A percentile compares a stretch with the other conserved stretches of the same genome.
These are phyloP conservation scores for Salvator merianae DNA, from an alignment of 2,113 vertebrate genomes.

Conservation along the genomic window DNA sequence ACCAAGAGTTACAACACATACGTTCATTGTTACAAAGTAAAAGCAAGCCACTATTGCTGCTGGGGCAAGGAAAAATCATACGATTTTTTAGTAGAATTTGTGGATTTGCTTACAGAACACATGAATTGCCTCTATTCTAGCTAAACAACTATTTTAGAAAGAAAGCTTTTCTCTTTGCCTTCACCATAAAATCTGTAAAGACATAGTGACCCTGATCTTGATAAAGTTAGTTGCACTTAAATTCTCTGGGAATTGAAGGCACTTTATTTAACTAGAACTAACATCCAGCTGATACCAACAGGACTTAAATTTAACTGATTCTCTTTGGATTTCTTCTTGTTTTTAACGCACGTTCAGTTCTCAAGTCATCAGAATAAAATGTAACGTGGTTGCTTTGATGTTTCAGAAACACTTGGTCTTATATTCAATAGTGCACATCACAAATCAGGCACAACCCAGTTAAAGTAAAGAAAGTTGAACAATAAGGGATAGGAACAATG, in stretches of 20 bases:
- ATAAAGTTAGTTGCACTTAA: neutral
- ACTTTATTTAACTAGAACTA: neutral
- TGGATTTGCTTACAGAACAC: neutral
- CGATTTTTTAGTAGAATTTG: neutral
- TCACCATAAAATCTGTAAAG: neutral
- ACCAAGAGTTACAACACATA: neutral
- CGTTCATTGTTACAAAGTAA: neutral
- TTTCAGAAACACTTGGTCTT: neutral
- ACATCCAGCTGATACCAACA: neutral
- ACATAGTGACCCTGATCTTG: neutral
- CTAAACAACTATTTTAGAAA: neutral
- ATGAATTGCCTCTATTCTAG: neutral
- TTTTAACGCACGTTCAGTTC: neutral
- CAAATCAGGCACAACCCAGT: constrained; percentile 5
- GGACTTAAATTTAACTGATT: neutral
- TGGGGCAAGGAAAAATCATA: neutral
- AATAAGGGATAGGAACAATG: neutral
- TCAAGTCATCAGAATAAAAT: neutral
- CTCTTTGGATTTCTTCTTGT: neutral
- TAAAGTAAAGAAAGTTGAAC: constrained; percentile 1
- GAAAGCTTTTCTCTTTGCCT: neutral
- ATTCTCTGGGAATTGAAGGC: neutral
- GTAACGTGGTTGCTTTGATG: neutral
- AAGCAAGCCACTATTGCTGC: neutral
- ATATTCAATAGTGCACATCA: neutral